A percentile compares a stretch with the other conserved stretches of the same genome.
phyloP scores from a whole-genome alignment of 2,797 vertebrate genomes.

The Spinibarbus caldwelli region DNA sequence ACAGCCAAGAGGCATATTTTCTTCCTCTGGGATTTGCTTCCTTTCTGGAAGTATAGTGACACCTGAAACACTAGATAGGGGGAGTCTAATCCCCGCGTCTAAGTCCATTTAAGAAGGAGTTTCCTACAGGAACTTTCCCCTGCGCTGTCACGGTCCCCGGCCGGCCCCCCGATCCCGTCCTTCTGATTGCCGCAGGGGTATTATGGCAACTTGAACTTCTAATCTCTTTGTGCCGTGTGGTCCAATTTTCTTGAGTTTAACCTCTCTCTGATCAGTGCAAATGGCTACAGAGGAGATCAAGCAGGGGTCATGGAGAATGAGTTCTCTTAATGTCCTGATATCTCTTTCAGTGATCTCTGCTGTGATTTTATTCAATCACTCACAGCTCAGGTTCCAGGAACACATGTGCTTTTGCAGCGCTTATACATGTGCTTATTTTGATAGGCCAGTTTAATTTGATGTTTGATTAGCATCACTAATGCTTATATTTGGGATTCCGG shows the following conservation, averaged over 20 bases:
- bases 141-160: conserved; percentile 61
- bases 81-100: conserved; percentile 60
- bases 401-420: conserved; percentile 56
- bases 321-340: conserved; percentile 67
- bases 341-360: conserved; percentile 67
- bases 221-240: conserved; percentile 65
- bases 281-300: conserved; percentile 76
- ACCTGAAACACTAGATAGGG: conserved; percentile 63
- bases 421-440: no score
- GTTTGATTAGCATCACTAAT: background rate
- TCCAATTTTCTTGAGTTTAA: conserved; percentile 53
- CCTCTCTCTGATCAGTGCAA: conserved; percentile 70
- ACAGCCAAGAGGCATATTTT: conserved; percentile 49
- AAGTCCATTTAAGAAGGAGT: conserved; percentile 66
- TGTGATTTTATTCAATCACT: conserved; percentile 67
- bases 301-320: conserved; percentile 75
- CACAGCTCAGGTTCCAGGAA: conserved; percentile 60
- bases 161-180: conserved; percentile 56
- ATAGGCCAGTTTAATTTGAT: conserved; percentile 6
- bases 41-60: conserved; percentile 62
- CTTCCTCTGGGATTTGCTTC: conserved; percentile 55
- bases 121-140: conserved; percentile 66
- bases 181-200: conserved; percentile 75
- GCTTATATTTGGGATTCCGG: background rate
- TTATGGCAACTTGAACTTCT: conserved; percentile 76